Base-by-base conservation (phyloP, 2,888 invertebrate species). In the Erannis defoliaria region DNA sequence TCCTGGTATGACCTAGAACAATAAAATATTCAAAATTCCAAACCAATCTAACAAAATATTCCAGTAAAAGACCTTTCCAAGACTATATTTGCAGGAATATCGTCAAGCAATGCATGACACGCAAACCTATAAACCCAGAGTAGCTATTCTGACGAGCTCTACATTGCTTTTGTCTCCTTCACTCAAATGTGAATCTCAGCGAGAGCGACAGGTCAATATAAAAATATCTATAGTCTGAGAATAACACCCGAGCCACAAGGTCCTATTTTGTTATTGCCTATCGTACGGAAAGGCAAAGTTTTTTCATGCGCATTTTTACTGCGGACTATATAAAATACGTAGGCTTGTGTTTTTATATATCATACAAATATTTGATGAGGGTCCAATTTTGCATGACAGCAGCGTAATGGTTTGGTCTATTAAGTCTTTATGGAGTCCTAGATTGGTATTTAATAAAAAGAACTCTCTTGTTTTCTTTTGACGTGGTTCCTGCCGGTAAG, bases 351-450 rank as follows among this genome's bases (percentile, higher is more conserved):
- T 18, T 29, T 18, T 18, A 12, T 18, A 33, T 33, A 46, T 46
- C 33, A 46, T 33, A 19, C 31, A 46, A 31, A 29, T 31, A 19
- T 46, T 46, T 31, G 31, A 46, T 31, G 46, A 46, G 46, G 46
- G 46, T 46, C 46, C 46, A 46, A 46, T 31, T 31, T 33, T 31
- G 26, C 31, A 19, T 19, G 46, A 46, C 46, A 46, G 46, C 46
- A 16, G 29, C 29, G 16, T 45, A 45, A 45, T 29, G 46, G 19
- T 12, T 46, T n/a, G 1, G 31, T 26, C 46, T 46, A 46, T 46
- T 19, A 46, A 46, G 29, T 10, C 45, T 16, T 45, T 29, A 45
- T 46, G 29, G 26, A 45, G 43, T 45, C 14, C n/a, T 23, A 9
- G 26, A 6, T 26, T 26, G 26, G 43, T n/a, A 12, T 5, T 2